Conservation (phyloP, 2,797 vertebrate species). For the Paramormyrops hopkinsi region DNA sequence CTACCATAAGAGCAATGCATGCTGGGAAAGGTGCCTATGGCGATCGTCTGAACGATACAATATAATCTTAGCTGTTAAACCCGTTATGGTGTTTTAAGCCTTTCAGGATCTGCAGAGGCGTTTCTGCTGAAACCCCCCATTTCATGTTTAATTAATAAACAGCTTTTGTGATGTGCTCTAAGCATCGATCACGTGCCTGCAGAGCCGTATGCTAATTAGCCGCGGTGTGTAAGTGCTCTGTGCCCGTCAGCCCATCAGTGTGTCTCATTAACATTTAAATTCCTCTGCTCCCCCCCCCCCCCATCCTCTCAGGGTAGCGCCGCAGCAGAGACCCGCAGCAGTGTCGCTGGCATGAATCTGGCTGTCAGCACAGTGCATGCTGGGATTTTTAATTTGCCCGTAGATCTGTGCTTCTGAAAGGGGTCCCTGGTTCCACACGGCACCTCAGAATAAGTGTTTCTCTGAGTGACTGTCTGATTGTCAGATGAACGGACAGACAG, state of each 20-base stretch:
- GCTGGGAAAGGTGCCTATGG: not conserved
- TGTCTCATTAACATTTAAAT: constrained; percentile 26
- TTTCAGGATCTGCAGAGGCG: not conserved
- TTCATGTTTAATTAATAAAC: constrained; percentile 34
- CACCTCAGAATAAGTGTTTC: not conserved
- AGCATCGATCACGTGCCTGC: constrained; percentile 19
- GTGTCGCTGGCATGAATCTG: not conserved
- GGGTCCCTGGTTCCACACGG: not conserved
- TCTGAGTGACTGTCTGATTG: not conserved
- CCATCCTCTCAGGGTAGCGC: not conserved
- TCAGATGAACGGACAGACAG: not conserved
- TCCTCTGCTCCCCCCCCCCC: not conserved
- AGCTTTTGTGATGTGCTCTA: not conserved
- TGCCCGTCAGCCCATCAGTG: constrained; percentile 15
- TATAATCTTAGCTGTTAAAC: not conserved
- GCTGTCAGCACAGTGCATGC: not conserved
- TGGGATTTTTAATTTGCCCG: not conserved
- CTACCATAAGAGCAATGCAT: not conserved
- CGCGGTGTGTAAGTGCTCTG: constrained; percentile 20
- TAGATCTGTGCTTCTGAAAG: not conserved
- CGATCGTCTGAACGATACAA: not conserved
- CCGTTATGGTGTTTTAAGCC: not conserved
- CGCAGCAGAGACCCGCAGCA: not conserved
- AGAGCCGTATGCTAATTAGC: constrained; percentile 30
- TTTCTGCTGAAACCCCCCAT: constrained; percentile 13